Conservation (phyloP, 2,797 vertebrate genomes). For the Perodicticus potto region DNA sequence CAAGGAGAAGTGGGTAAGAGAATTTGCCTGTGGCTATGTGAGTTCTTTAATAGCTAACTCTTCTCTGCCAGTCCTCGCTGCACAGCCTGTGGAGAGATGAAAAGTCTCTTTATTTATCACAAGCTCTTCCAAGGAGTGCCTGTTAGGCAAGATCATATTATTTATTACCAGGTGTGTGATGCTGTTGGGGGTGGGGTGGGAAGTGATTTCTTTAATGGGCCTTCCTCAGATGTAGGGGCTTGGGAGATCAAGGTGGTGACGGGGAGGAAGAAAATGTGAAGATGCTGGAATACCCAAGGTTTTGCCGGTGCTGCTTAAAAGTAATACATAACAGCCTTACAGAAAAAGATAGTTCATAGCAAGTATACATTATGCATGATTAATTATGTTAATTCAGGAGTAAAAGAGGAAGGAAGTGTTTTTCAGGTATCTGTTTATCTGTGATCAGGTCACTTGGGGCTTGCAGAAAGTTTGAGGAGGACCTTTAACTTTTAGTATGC, state of each 20-base stretch:
- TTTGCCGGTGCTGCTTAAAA: not conserved
- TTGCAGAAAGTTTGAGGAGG: not conserved
- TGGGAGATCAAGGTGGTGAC: constrained; percentile 85
- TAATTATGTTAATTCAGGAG: constrained; percentile 28
- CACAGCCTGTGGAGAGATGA: constrained; percentile 91
- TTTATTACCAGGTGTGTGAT: constrained; percentile 87
- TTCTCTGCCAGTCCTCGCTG: constrained; percentile 87
- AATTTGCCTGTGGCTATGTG: constrained; percentile 96
- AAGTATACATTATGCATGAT: not conserved
- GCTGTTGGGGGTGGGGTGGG: constrained; percentile 66
- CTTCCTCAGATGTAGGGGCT: constrained; percentile 84
- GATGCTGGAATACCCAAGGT: constrained; percentile 86
- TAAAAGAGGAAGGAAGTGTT: not conserved
- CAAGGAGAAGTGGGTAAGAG: constrained; percentile 90
- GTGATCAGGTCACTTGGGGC: not conserved
- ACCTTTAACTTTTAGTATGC: constrained; percentile 23
- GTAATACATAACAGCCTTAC: not conserved
- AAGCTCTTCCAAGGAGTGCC: constrained; percentile 92
- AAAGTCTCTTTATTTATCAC: constrained; percentile 95
- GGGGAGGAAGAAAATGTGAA: constrained; percentile 83
- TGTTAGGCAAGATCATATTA: constrained; percentile 94
- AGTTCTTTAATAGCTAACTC: constrained; percentile 96
- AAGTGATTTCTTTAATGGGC: constrained; percentile 91
- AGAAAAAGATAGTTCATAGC: constrained; percentile 16
- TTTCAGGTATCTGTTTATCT: not conserved